Conservation (phyloP, 2,113 vertebrate species). For the Plecturocebus donacophilus region DNA sequence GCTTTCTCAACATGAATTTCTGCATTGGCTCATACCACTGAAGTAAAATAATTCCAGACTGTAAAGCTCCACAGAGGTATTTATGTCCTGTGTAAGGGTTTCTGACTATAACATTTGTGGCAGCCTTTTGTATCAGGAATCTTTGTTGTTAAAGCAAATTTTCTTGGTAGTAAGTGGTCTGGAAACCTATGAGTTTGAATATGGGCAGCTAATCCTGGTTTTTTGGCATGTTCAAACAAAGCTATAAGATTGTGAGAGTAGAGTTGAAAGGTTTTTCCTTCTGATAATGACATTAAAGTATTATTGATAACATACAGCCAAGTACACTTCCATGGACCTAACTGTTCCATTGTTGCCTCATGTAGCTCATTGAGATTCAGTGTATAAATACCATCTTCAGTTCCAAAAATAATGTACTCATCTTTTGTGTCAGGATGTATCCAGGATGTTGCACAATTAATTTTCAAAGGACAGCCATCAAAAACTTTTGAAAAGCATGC, state of each 20-base stretch:
- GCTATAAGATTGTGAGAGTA: conserved; percentile 99
- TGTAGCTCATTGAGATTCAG: conserved; percentile 98
- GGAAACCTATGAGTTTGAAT: conserved; percentile 98
- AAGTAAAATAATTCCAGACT: conserved; percentile 96
- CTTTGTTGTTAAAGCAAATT: conserved; percentile 97
- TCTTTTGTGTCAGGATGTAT: conserved; percentile 99
- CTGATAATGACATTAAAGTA: conserved; percentile 98
- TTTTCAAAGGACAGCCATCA: conserved; percentile 98
- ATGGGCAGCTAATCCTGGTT: conserved; percentile 96
- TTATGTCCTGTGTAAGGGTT: conserved; percentile 98
- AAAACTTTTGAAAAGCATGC: conserved; percentile 99
- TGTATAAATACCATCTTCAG: conserved; percentile 98
- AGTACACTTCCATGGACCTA: conserved; percentile 92
- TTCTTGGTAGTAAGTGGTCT: conserved; percentile 96
- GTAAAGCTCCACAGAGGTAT: conserved; percentile 96
- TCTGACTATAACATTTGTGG: conserved; percentile 99
- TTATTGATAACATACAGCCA: conserved; percentile 99
- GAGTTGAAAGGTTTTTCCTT: conserved; percentile 98
- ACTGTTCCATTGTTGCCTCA: conserved; percentile 98
- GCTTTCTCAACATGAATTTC: conserved; percentile 99
- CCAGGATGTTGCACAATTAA: conserved; percentile 99
- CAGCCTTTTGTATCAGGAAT: conserved; percentile 99
- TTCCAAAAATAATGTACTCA: conserved; percentile 97
- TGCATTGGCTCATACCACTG: conserved; percentile 99
- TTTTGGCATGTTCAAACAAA: conserved; percentile 98